Conservation (phyloP, 2,113 vertebrate genomes). For the Corvus cornix region DNA sequence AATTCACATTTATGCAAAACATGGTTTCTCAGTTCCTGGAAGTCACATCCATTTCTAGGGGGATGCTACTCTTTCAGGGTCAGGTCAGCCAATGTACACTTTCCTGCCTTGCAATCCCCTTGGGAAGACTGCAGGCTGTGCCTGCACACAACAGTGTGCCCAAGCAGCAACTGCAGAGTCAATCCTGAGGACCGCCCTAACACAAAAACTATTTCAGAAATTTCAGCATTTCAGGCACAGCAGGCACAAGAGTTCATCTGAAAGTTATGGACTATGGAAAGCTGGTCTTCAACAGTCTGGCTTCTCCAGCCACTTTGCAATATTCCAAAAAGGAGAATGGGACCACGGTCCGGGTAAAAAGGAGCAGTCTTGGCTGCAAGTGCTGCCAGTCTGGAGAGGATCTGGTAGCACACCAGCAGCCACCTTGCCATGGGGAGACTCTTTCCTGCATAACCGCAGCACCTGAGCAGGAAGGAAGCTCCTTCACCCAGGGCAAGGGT, state of each 20-base stretch:
- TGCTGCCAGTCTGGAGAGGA: not conserved
- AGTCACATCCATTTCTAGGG: not conserved
- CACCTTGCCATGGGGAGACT: not conserved
- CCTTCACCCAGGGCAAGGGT: not conserved
- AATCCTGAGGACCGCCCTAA: not conserved
- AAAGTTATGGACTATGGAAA: not conserved
- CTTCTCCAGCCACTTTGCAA: not conserved
- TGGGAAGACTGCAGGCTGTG: not conserved
- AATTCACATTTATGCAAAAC: not conserved
- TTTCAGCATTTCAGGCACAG: not conserved
- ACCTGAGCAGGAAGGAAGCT: not conserved
- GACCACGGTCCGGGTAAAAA: not conserved
- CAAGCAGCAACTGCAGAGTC: not conserved
- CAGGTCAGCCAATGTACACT: not conserved
- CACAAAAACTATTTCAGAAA: not conserved
- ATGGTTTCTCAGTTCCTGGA: not conserved
- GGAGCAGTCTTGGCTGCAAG: not conserved
- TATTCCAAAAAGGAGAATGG: not conserved
- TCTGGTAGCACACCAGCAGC: not conserved
- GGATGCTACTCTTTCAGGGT: not conserved
- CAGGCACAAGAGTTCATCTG: not conserved
- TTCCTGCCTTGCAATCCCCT: not conserved
- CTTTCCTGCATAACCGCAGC: not conserved
- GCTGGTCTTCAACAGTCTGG: not conserved
- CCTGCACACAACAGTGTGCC: not conserved